Evolutionary conservation across 1,140 invertebrate species (phyloP).

Genomic region (Pomacea maculata): DNA sequence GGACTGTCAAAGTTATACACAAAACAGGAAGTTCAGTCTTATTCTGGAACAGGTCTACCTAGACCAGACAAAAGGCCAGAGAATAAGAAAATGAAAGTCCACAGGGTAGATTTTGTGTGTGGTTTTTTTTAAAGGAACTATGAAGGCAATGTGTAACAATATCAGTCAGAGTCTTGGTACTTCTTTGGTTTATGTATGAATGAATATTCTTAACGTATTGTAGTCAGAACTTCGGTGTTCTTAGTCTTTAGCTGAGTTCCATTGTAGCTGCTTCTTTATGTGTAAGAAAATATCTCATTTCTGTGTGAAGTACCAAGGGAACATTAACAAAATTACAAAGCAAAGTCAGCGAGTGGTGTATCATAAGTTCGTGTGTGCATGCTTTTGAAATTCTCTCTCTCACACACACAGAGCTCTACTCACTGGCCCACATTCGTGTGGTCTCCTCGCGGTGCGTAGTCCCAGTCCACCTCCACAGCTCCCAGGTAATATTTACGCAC

Average conservation of each 20-base stretch:
- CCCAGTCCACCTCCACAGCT: constrained; percentile 50
- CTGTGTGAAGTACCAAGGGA: no score
- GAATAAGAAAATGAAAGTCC: not conserved
- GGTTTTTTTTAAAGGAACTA: not conserved
- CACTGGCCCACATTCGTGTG: constrained; percentile 26
- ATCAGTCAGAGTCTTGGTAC: no score
- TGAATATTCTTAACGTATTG: not conserved
- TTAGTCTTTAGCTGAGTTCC: no score
- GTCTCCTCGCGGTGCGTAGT: constrained; percentile 41
- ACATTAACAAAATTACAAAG: no score
- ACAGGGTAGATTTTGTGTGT: not conserved
- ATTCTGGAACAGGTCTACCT: not conserved
- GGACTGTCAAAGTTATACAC: not conserved
- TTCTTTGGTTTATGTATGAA: not conserved
- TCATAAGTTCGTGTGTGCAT: no score
- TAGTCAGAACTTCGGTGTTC: not conserved
- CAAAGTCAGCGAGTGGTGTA: no score
- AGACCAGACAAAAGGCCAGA: not conserved
- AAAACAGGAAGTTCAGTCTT: not conserved
- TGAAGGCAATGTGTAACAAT: no score
- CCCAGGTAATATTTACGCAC: constrained; percentile 44
- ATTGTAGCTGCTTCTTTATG: no score
- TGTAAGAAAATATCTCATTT: no score
- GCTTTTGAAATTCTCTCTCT: no score
- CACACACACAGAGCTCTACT: not conserved